phyloP scores from a whole-genome alignment of 2,797 vertebrate genomes.

The Coregonus sp. region DNA sequence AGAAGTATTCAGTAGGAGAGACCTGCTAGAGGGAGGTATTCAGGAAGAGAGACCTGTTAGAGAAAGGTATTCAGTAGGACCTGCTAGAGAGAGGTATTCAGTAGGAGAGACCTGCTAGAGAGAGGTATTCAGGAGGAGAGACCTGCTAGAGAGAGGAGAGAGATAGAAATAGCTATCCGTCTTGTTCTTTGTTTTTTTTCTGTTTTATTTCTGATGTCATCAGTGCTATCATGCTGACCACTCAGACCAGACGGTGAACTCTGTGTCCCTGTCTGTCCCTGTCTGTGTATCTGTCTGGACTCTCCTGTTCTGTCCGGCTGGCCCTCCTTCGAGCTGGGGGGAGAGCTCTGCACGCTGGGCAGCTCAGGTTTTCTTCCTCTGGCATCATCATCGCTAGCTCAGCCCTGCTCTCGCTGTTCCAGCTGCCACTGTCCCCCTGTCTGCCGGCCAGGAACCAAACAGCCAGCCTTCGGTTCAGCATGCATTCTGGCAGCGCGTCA shows the following conservation, averaged over 20 bases:
- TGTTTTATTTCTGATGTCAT: conserved; percentile 7
- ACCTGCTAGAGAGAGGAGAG: too few relatives aligned
- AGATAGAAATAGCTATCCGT: conserved; percentile 46
- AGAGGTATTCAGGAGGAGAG: conserved; percentile 54
- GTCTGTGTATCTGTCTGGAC: conserved; percentile 15
- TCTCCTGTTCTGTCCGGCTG: conserved; percentile 17
- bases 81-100: too few relatives aligned
- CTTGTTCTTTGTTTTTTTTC: conserved; percentile 22
- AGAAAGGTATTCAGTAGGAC: too few relatives aligned
- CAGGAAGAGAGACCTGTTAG: too few relatives aligned
- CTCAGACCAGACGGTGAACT: conserved; percentile 11
- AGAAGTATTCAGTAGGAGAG: too few relatives aligned
- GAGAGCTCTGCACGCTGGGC: conserved; percentile 14
- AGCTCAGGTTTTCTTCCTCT: conserved; percentile 43
- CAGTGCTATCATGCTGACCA: conserved; percentile 8
- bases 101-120: conserved; percentile 51
- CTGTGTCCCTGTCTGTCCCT: conserved; percentile 10
- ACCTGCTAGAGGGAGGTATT: too few relatives aligned
- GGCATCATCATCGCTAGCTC: conserved; percentile 2
- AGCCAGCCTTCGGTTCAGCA: conserved; percentile 23
- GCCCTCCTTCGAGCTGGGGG: neutral
- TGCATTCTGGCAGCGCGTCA: conserved; percentile 37
- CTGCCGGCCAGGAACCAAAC: neutral
- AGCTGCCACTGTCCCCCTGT: conserved; percentile 26
- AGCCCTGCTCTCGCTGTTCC: conserved; percentile 12